phyloP scores from a whole-genome alignment of 2,888 invertebrate species.

The Orthonychiurus folsomi region DNA sequence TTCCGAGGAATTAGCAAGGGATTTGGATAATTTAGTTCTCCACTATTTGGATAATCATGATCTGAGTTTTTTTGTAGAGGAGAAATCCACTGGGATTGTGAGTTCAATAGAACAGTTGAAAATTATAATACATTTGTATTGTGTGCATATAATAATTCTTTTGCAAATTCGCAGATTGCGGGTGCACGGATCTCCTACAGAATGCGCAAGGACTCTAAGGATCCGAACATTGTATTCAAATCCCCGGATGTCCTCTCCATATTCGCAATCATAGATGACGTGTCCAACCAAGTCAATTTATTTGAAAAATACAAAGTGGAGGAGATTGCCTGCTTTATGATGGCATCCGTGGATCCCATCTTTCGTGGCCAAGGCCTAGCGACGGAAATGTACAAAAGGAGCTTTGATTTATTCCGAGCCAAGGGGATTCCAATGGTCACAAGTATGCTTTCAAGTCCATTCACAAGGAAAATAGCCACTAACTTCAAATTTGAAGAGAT shows the following conservation, averaged over 20 bases:
- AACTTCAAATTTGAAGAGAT: slow-evolving; percentile 20
- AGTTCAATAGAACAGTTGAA: neutral
- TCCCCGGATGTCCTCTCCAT: slow-evolving; percentile 2
- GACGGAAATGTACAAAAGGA: slow-evolving; percentile 18
- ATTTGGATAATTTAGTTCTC: neutral
- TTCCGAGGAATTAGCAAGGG: neutral
- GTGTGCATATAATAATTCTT: neutral
- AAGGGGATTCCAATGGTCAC: slow-evolving; percentile 10
- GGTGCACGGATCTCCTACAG: slow-evolving; percentile 4
- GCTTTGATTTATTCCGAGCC: slow-evolving; percentile 5
- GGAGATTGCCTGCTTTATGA: slow-evolving; percentile 14
- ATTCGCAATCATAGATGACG: neutral
- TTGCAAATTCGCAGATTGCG: slow-evolving; percentile 3
- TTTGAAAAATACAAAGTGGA: slow-evolving; percentile 13
- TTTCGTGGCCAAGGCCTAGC: slow-evolving; percentile 17
- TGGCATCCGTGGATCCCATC: slow-evolving; percentile 14
- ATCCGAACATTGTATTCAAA: neutral
- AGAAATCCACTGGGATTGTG: slow-evolving; percentile 1
- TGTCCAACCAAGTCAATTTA: slow-evolving; percentile 1
- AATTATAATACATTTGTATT: too few species aligned
- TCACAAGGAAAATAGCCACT: slow-evolving; percentile 13
- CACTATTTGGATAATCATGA: neutral
- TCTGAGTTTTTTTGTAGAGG: slow-evolving; percentile 5
- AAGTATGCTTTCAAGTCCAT: slow-evolving; percentile 21
- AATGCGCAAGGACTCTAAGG: neutral